Evolutionary conservation across 2,797 vertebrate genomes (phyloP), one percentile per base, ranked within the genome.

Genomic region (Scolopax rusticola): DNA sequence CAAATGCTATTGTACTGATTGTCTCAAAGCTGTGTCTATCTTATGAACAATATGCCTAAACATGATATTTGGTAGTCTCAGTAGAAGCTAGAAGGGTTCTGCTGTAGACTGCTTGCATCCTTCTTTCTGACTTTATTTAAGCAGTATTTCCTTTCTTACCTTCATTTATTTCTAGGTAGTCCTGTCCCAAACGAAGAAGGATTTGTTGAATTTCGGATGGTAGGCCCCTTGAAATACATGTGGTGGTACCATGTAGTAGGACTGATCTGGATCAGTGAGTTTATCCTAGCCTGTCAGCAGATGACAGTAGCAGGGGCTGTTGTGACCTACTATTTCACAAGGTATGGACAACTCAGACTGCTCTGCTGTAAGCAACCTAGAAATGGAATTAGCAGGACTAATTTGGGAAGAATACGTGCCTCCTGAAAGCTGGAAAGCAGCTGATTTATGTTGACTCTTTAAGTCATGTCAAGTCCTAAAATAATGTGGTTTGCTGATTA

Each of bases 261-360:
- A 40, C 98, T 99, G 54, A 98, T 99, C 86, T 99, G 99, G 99
- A 99, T 99, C 97, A 99, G 99, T 1, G 99, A 99, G 96, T 99
- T 99, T 97, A 99, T 99, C 92, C 97, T 99, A 78, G 99, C 99
- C 5, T 99, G 99, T 97, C 99, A 99, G 96, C 99, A 99, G 98
- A 99, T 99, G 99, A 99, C 99, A 3, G 99, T 99, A 47, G 99
- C 99, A 2, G 99, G 99, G 32, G 99, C 99, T 21, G 99, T 99
- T 83, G 99, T 99, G 89, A 99, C 99, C 0, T 99, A 99, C 97
- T 99, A 99, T 98, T 99, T 99, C 90, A 99, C 99, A 91, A 99
- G 99, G 99, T 99, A 90, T 97, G 95, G 33, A 53, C 67, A 84
- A 45, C 21, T 36, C 48, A 23, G 53, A 50, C 48, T 25, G 16